Percentiles rank a stretch among this genome's conserved stretches.
Evolutionary conservation across 2,797 vertebrate genomes (phyloP).

Genomic region (Gymnodraco acuticeps): DNA sequence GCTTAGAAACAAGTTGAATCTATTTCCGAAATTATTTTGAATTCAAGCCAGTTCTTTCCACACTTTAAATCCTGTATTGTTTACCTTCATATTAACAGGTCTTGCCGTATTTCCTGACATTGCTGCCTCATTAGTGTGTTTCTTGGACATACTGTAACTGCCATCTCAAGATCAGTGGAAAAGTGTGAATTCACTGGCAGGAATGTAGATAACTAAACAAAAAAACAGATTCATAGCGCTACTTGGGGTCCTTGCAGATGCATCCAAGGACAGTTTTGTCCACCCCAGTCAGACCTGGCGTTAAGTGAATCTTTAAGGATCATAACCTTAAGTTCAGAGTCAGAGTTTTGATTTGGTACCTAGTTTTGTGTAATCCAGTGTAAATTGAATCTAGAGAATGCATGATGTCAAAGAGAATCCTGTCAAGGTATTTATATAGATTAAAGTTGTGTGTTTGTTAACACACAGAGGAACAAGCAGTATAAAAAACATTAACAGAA

Average conservation of each 20-base stretch:
- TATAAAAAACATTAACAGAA: constrained; percentile 21
- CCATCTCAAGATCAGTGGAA: background rate
- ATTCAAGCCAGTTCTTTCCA: background rate
- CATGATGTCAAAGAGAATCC: constrained; percentile 9
- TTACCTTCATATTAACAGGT: background rate
- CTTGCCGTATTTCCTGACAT: background rate
- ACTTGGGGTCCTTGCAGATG: background rate
- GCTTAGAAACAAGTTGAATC: background rate
- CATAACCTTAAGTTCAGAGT: background rate
- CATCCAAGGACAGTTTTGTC: background rate
- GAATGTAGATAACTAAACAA: background rate
- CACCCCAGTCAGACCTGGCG: background rate
- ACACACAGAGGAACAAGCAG: background rate
- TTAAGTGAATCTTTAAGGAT: constrained; percentile 5
- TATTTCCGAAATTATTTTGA: background rate
- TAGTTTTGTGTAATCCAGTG: background rate
- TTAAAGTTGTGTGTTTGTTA: background rate
- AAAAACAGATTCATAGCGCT: background rate
- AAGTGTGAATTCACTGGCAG: background rate
- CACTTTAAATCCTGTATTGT: background rate
- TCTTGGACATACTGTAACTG: background rate
- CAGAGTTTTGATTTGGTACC: background rate
- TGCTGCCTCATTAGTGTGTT: background rate
- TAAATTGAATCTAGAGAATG: background rate
- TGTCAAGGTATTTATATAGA: background rate